Evolutionary conservation across 2,888 invertebrate species (phyloP).

Genomic region (Andrena haemorrhoa): DNA sequence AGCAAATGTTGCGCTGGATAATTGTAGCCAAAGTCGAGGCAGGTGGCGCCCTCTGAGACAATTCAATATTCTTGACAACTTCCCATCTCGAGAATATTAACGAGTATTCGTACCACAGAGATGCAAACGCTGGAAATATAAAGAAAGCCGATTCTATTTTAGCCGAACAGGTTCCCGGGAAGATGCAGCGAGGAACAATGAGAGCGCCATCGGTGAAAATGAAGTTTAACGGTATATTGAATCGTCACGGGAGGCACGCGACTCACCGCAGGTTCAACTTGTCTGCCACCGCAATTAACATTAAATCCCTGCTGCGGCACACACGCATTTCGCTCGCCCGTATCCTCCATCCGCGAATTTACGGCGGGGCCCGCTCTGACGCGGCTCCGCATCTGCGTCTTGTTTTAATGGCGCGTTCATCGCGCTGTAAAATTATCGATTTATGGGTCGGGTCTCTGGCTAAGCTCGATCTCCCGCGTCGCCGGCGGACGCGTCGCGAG

Average conservation of each 20-base stretch:
- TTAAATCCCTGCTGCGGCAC: constrained; percentile 51
- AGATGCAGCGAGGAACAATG: no score
- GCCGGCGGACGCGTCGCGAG: constrained; percentile 1
- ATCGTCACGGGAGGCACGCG: constrained; percentile 20
- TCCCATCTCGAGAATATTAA: not conserved
- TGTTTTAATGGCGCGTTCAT: constrained; percentile 48
- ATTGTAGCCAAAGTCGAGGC: not conserved
- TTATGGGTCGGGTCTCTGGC: constrained; percentile 30
- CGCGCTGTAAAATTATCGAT: constrained; percentile 57
- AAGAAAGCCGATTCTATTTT: no score
- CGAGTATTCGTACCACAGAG: no score
- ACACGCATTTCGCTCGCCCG: constrained; percentile 31
- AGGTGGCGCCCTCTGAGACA: not conserved
- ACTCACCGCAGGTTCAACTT: constrained; percentile 14
- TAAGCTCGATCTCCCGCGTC: constrained; percentile 34
- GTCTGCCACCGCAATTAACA: constrained; percentile 47
- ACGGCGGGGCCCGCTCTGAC: constrained; percentile 14
- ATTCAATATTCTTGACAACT: constrained; percentile 5
- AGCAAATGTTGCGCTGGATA: no score
- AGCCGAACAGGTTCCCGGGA: no score
- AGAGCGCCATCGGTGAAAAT: not conserved
- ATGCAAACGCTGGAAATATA: no score
- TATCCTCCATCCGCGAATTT: constrained; percentile 45
- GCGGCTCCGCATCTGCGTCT: constrained; percentile 31
- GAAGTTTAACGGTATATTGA: constrained; percentile 9